Evolutionary conservation across 1,140 invertebrate genomes (phyloP).

Genomic region (Acyrthosiphon pisum): DNA sequence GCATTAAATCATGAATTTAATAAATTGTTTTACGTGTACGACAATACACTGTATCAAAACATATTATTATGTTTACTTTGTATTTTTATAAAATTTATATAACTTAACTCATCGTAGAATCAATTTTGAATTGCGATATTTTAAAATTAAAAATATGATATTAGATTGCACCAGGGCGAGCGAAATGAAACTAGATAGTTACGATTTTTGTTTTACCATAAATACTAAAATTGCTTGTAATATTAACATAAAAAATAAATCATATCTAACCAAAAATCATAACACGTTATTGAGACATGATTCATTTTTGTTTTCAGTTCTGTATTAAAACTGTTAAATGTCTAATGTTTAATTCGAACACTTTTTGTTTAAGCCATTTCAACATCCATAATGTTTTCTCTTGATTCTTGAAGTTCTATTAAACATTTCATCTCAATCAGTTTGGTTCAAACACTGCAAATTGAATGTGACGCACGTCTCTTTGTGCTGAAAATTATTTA

Average conservation of each 20-base stretch:
- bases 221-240: too few species aligned
- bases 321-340: background rate
- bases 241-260: background rate
- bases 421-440: background rate
- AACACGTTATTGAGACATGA: background rate
- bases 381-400: background rate
- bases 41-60: background rate
- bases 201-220: background rate
- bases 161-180: background rate
- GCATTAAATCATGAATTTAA: background rate
- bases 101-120: background rate
- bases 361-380: background rate
- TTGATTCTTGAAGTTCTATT: background rate
- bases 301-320: background rate
- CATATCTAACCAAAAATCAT: background rate
- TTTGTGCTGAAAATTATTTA: background rate
- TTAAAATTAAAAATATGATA: background rate
- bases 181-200: background rate
- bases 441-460: background rate
- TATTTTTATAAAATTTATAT: background rate
- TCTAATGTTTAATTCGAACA: background rate
- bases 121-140: background rate
- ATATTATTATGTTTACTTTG: background rate
- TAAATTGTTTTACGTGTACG: background rate
- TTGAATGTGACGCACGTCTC: background rate